Base-by-base conservation (phyloP, 1,140 invertebrate genomes). In the Anoplophora glabripennis region DNA sequence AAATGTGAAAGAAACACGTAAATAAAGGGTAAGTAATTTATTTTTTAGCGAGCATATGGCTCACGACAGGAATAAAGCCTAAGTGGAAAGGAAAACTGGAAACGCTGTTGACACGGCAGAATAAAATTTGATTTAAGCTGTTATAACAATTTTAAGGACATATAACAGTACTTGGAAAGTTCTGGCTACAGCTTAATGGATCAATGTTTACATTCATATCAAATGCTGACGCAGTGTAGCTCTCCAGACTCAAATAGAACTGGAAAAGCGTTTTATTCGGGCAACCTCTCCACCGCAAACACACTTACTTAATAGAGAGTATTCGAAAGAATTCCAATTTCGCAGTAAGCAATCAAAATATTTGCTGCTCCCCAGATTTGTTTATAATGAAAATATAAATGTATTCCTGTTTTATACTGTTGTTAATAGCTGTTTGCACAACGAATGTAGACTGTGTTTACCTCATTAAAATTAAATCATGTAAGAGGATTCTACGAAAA, bases 131-230 rank as follows among this genome's bases (percentile, higher is more conserved):
- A 17, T 37, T 52, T 11, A 15, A 52, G 34, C 18, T 37, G 14
- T 35, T 52, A 40, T 42, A 54, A 42, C 11, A 40, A 42, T 28
- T 44, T 40, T 12, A 40, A 11, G n/a, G 41, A 42, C 17, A 42
- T 15, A 54, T 40, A 46, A 46, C 44, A 15, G 52, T 40, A 21
- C 41, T 54, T 14, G n/a, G 52, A 42, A 33, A 40, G 52, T 40
- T 42, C 52, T 41, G 41, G 38, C 38, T 41, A 33, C 44, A 52
- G 58, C 57, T 59, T 59, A 64, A 64, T 64, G 61, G 61, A 64
- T 40, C 56, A 49, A 14, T 64, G 61, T 64, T 64, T 64, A 54
- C 61, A 52, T 64, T 64, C 57, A 64, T 64, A 63, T 63, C 61
- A 56, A 44, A 53, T 37, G 52, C 52, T 54, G 52, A 54, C 12